Conservation (phyloP, 2,113 vertebrate genomes). For the Upupa epops region DNA sequence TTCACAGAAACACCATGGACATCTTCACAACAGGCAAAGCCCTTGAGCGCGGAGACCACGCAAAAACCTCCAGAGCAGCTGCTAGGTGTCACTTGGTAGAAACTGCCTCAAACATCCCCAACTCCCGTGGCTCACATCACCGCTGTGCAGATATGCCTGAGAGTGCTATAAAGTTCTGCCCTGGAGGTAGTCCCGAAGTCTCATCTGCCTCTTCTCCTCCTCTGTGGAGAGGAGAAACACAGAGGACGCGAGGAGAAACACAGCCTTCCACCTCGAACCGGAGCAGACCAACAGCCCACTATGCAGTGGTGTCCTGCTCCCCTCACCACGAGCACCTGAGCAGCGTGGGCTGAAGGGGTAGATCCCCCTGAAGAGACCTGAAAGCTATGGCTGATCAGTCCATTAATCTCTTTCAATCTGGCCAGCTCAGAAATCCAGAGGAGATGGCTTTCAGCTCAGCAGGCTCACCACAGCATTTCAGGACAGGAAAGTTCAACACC, state of each 20-base stretch:
- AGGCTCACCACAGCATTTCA: background rate
- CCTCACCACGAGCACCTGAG: background rate
- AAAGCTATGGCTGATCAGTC: slow-evolving; percentile 4
- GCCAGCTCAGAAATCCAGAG: background rate
- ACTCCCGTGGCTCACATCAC: slow-evolving; percentile 20
- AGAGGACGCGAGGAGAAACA: background rate
- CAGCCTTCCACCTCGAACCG: background rate
- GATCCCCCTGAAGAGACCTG: background rate
- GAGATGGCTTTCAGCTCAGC: background rate
- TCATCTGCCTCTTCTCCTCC: slow-evolving; percentile 54
- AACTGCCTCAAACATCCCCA: slow-evolving; percentile 33
- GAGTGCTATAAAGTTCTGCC: slow-evolving; percentile 68
- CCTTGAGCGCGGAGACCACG: background rate
- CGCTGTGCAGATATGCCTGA: background rate
- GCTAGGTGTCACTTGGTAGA: slow-evolving; percentile 21
- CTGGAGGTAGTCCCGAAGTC: slow-evolving; percentile 18
- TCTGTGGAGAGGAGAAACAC: background rate
- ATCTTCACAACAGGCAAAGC: slow-evolving; percentile 69
- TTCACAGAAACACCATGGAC: slow-evolving; percentile 82
- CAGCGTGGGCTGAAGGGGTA: background rate
- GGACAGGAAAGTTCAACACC: slow-evolving; percentile 37
- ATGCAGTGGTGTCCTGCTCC: background rate
- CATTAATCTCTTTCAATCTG: background rate
- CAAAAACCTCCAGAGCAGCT: background rate
- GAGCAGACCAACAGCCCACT: background rate